Conservation (phyloP, 2,888 invertebrate species). For the Pandemis cinnamomeana region DNA sequence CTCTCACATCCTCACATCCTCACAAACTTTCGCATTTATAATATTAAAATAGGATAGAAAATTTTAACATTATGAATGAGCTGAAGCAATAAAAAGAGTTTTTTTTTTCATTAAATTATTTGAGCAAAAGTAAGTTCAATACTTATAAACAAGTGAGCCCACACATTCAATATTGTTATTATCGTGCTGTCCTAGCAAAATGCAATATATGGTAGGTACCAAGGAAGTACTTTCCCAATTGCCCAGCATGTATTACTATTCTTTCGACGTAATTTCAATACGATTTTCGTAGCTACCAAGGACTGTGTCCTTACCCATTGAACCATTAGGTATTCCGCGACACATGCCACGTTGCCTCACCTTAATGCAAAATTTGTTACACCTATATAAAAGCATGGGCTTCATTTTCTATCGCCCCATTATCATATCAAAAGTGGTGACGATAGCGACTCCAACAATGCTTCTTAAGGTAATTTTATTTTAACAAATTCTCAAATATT, state of each 20-base stretch:
- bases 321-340: slow-evolving; percentile 80
- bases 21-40: too few relatives aligned
- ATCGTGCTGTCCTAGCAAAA: slow-evolving; percentile 17
- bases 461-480: slow-evolving; percentile 61
- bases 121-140: too few relatives aligned
- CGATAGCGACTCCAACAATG: slow-evolving; percentile 65
- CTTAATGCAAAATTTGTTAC: slow-evolving; percentile 82
- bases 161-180: not conserved
- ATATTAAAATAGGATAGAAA: too few relatives aligned
- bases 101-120: too few relatives aligned
- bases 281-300: slow-evolving; percentile 82
- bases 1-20: too few relatives aligned
- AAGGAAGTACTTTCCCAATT: slow-evolving; percentile 71
- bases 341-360: slow-evolving; percentile 78
- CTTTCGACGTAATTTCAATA: slow-evolving; percentile 76
- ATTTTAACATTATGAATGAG: too few relatives aligned
- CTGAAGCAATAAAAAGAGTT: too few relatives aligned
- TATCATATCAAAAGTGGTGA: slow-evolving; percentile 71
- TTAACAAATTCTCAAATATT: slow-evolving; percentile 29
- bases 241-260: slow-evolving; percentile 76
- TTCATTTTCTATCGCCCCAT: slow-evolving; percentile 77
- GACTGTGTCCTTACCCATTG: slow-evolving; percentile 80
- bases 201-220: slow-evolving; percentile 33
- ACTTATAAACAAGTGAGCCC: too few relatives aligned
- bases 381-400: slow-evolving; percentile 82